Evolutionary conservation across 2,797 vertebrate genomes (phyloP).

Genomic region (Apodemus agrarius): DNA sequence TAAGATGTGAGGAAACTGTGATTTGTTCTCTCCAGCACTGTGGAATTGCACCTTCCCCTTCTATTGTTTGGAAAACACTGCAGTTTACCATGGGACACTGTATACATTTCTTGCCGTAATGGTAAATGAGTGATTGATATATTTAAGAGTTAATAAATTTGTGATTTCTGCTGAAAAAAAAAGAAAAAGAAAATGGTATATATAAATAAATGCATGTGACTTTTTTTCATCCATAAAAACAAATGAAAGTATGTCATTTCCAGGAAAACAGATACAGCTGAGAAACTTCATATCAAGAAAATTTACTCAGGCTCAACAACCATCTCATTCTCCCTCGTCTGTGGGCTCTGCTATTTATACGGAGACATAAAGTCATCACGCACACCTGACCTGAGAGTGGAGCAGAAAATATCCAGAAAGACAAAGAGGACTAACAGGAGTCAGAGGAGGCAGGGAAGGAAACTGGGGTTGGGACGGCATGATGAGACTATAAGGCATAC

Average conservation of each 20-base stretch:
- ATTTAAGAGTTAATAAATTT: conserved; percentile 96
- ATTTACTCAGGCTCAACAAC: not conserved
- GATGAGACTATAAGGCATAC: not conserved
- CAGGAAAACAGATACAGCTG: not conserved
- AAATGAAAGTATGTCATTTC: not conserved
- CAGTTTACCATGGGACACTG: conserved; percentile 90
- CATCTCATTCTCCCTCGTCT: not conserved
- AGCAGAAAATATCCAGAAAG: not conserved
- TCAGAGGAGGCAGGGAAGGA: not conserved
- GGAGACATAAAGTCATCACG: not conserved
- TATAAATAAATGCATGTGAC: too few relatives aligned
- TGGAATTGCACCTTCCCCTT: conserved; percentile 81
- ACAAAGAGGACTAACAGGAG: not conserved
- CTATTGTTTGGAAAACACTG: conserved; percentile 89
- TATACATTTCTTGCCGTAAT: conserved; percentile 91
- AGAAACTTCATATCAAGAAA: not conserved
- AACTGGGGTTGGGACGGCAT: not conserved
- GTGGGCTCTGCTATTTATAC: not conserved
- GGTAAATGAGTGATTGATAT: conserved; percentile 90
- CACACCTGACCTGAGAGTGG: not conserved
- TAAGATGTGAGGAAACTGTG: conserved; percentile 85
- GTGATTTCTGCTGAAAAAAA: conserved; percentile 91
- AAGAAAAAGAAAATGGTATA: not conserved
- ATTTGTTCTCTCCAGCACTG: conserved; percentile 86
- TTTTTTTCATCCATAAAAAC: not conserved